Evolutionary conservation across 2,888 invertebrate genomes (phyloP), one percentile per base, ranked within the genome.

Genomic region (Mactromeris polynyma): DNA sequence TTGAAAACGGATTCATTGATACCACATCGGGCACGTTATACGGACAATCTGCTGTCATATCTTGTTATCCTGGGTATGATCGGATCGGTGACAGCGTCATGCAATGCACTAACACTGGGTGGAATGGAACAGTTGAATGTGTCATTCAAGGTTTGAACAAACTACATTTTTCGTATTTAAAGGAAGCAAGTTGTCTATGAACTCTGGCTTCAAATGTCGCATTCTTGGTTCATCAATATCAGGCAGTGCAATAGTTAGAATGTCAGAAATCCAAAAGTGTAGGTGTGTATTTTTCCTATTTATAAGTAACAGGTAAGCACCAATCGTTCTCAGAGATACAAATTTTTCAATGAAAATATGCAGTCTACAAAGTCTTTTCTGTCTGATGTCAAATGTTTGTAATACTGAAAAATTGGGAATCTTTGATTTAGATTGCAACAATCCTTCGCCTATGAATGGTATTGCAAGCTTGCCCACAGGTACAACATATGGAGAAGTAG

Each of bases 1-100:
- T 83, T n/a, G 26, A 11, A 2, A 86, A 89, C 38, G 89, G 89
- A 17, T 4, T 17, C 11, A 64, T 54, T 7, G 51, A 81, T 51
- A 81, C 36, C 9, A 36, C 86, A 0, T 33, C n/a, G 26, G 86
- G 86, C 9, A 86, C 86, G 7, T 38, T 51, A 38, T 36, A 80
- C 21, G 84, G 89, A 9, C 38, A 83, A 7, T 26, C 40, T 0
- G 86, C 82, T 19, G 54, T 36, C 21, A 46, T 89, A 7, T 33
- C 19, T 7, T 89, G 89, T 81, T 54, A 89, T 36, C 33, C 54
- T 17, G 89, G 89, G 7, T 89, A 81, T 69, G 40, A 77, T 77
- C 31, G 85, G 3, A 33, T n/a, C 19, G 88, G 82, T 4, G 46
- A n/a, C 17, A 38, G 26, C 1, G 38, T 31, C 4, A 26, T 79